Evolutionary conservation across 2,797 vertebrate genomes (phyloP), one percentile per base, ranked within the genome.

Genomic region (Mycteria americana): DNA sequence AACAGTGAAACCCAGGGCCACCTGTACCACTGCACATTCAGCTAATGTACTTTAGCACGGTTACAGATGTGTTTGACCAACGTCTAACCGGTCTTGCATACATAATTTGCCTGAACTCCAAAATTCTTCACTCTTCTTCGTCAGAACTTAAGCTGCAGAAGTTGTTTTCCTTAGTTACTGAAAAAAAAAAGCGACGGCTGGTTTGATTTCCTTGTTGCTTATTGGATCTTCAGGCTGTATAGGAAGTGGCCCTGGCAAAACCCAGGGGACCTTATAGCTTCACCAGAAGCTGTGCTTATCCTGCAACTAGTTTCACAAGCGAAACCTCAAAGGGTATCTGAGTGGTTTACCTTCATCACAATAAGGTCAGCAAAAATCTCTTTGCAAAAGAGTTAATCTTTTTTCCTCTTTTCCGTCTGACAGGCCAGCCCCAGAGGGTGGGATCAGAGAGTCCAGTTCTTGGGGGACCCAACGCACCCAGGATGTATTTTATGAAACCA

Each of bases 401-500:
- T 43, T 53, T 4, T n/a, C 48, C 28, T 68, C 60, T 73, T 50
- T 72, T 28, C n/a, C 51, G 68, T 41, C 0, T 45, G 59, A 13
- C 97, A 99, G 99, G 91, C 97, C 98, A 80, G 95, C 97, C 25
- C 97, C 97, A 2, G 98, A 98, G 86, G 93, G 97, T 28, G 98
- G 97, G 45, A 98, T 98, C 92, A 98, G 97, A 41, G 98, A 97
- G 27, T 99, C 98, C 6, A 97, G 98, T 31, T 99, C 99, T 0
- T 99, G 99, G 98, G 98, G 98, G 24, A 98, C 97, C 6, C 99
- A 99, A 62, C 98, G 98, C 86, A 97, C 98, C 65, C 98, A 98
- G 94, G 99, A 99, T 3, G 94, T 88, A 30, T 98, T 98, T 54
- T 97, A 93, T 10, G 98, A 98, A 80, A 98, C 97, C 84, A 98